These are phyloP conservation scores for Perccottus glenii DNA, from an alignment of 2,113 vertebrate genomes.

Conservation along the genomic window DNA sequence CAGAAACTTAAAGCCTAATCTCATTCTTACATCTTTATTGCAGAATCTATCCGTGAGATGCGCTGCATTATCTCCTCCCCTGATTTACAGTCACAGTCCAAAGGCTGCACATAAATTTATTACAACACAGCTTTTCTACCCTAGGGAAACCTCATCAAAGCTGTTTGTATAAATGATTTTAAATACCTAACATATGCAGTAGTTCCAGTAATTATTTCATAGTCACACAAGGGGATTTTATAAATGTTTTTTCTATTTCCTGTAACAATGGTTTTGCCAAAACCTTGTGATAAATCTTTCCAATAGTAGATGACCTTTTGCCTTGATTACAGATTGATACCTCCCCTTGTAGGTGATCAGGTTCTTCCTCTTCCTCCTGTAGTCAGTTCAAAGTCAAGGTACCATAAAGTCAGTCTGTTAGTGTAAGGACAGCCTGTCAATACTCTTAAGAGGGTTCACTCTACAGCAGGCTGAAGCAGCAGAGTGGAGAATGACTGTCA, in stretches of 20 bases:
- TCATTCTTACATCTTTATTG: slow-evolving; percentile 49
- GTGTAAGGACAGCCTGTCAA: slow-evolving; percentile 2
- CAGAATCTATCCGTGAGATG: slow-evolving; percentile 4
- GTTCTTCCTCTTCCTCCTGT: slow-evolving; percentile 27
- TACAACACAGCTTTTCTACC: slow-evolving; percentile 2
- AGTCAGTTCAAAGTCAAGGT: slow-evolving; percentile 74
- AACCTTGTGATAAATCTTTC: background rate
- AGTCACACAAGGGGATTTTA: no score
- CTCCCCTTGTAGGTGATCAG: background rate
- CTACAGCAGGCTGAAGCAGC: background rate
- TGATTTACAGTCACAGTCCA: slow-evolving; percentile 38
- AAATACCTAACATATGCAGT: background rate
- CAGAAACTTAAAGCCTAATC: background rate
- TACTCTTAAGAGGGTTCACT: slow-evolving; percentile 22
- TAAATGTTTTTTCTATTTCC: background rate
- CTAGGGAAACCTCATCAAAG: background rate
- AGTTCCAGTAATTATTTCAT: background rate
- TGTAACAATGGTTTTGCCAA: background rate
- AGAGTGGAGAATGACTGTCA: slow-evolving; percentile 1
- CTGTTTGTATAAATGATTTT: background rate
- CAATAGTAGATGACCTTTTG: background rate
- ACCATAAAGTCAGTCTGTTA: slow-evolving; percentile 65
- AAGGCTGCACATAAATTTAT: slow-evolving; percentile 50
- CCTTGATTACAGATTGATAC: background rate
- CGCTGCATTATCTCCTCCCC: slow-evolving; percentile 12